Conservation (phyloP, 2,797 vertebrate species). For the Salarias fasciatus region DNA sequence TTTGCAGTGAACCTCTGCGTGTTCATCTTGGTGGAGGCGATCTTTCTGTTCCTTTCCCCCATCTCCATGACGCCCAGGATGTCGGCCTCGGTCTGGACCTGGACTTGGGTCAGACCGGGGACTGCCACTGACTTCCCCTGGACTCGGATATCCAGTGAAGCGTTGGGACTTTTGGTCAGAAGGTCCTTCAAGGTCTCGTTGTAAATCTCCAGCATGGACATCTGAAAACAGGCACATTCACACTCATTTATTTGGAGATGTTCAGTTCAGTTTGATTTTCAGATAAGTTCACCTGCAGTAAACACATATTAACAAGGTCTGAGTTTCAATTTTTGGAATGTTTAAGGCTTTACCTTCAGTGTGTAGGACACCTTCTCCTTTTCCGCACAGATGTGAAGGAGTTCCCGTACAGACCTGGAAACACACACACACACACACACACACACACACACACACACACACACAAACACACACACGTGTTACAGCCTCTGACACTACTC, state of each 20-base stretch:
- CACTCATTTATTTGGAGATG: background rate
- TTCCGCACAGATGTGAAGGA: slow-evolving; percentile 72
- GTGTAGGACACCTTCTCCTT: slow-evolving; percentile 69
- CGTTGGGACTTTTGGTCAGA: slow-evolving; percentile 50
- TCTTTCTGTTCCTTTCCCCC: slow-evolving; percentile 75
- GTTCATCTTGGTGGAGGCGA: slow-evolving; percentile 78
- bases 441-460: no score
- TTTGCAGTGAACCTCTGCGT: slow-evolving; percentile 50
- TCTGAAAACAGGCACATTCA: slow-evolving; percentile 46
- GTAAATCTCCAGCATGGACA: slow-evolving; percentile 82
- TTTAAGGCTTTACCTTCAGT: slow-evolving; percentile 67
- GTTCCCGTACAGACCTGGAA: slow-evolving; percentile 73
- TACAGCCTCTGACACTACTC: background rate
- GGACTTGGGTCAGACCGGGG: slow-evolving; percentile 69
- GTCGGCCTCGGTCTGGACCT: slow-evolving; percentile 71
- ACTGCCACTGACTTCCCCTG: slow-evolving; percentile 70
- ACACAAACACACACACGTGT: background rate
- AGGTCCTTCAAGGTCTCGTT: slow-evolving; percentile 79
- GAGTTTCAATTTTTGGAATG: no score
- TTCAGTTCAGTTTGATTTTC: no score
- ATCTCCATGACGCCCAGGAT: slow-evolving; percentile 70
- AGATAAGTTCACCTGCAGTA: no score
- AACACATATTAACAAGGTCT: no score
- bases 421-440: background rate
- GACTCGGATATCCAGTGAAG: slow-evolving; percentile 69